Conservation (phyloP, 2,113 vertebrate species). For the zebrafish (Danio rerio) region DNA sequence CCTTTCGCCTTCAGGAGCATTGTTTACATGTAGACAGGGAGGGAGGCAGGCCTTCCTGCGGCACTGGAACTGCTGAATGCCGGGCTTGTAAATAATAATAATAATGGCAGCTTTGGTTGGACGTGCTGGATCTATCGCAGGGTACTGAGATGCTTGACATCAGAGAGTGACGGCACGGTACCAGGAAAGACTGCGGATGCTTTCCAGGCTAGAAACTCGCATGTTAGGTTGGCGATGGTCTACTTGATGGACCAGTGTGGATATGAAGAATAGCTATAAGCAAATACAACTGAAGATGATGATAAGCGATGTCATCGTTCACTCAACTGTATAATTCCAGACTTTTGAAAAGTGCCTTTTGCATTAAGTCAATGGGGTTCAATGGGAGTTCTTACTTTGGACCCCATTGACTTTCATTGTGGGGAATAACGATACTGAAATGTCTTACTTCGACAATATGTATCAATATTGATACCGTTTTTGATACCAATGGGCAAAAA, state of each 20-base stretch:
- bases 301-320: no score
- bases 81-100: constrained; percentile 44
- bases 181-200: not conserved
- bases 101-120: constrained; percentile 39
- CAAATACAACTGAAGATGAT: no score
- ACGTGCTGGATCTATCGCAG: constrained; percentile 24
- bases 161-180: constrained; percentile 19
- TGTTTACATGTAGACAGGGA: constrained; percentile 91
- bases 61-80: constrained; percentile 24
- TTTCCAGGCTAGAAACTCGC: not conserved
- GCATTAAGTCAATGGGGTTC: no score
- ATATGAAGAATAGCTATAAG: not conserved
- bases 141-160: constrained; percentile 11
- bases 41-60: constrained; percentile 80
- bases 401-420: not conserved
- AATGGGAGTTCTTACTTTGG: not conserved
- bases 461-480: no score
- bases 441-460: no score
- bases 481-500: no score
- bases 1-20: constrained; percentile 89
- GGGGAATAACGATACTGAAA: no score
- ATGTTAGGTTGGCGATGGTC: not conserved
- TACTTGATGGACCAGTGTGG: not conserved
- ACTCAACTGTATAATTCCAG: no score
- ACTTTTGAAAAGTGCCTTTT: no score